A percentile compares a stretch with the other conserved stretches of the same genome.
Conservation (phyloP, 2,888 invertebrate genomes). For the Stramonita haemastoma region DNA sequence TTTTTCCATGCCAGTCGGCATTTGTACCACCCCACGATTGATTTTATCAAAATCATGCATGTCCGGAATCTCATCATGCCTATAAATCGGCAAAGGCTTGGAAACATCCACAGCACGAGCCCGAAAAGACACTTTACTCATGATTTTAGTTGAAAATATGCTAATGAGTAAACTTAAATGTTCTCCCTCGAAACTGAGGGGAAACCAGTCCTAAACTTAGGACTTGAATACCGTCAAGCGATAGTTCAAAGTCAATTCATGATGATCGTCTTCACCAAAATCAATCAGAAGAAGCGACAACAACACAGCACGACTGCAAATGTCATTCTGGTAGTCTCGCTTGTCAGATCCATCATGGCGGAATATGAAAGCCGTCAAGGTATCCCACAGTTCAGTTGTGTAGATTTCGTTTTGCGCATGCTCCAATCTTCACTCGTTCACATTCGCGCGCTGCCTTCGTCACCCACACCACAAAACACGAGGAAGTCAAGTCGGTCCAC, state of each 20-base stretch:
- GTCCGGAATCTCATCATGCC: conserved; percentile 98
- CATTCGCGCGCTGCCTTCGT: conserved; percentile 34
- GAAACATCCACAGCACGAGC: conserved; percentile 99
- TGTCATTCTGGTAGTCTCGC: conserved; percentile 67
- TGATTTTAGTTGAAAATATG: conserved; percentile 69
- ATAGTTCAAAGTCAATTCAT: conserved; percentile 56
- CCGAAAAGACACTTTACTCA: conserved; percentile 97
- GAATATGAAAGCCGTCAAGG: conserved; percentile 73
- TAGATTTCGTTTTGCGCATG: conserved; percentile 66
- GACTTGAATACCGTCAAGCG: conserved; percentile 44
- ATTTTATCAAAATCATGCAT: conserved; percentile 99
- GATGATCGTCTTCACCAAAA: conserved; percentile 54
- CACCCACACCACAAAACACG: neutral
- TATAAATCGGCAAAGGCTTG: conserved; percentile 98
- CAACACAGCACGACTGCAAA: conserved; percentile 60
- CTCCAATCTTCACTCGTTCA: conserved; percentile 44
- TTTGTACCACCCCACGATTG: conserved; percentile 98
- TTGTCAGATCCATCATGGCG: conserved; percentile 78
- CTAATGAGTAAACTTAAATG: conserved; percentile 66
- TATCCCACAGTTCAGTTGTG: conserved; percentile 71
- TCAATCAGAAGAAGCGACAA: conserved; percentile 51
- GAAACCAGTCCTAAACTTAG: conserved; percentile 47
- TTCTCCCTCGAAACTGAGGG: conserved; percentile 39
- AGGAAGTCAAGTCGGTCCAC: too few species aligned
- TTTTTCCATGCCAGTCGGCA: conserved; percentile 99